Conservation (phyloP, 2,797 vertebrate genomes). For the Crocodylus rhombifer region DNA sequence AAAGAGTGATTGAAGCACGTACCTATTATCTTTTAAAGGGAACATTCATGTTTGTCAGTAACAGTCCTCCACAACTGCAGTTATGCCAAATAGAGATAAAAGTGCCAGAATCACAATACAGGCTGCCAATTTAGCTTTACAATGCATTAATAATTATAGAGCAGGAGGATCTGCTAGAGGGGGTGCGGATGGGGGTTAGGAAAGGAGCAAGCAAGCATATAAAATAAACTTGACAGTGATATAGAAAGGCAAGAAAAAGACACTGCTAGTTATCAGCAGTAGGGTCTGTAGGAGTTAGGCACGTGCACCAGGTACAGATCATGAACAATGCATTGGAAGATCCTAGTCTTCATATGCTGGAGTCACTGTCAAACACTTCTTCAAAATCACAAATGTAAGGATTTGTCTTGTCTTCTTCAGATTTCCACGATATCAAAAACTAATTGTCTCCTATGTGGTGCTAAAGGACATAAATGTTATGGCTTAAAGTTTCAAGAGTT, state of each 20-base stretch:
- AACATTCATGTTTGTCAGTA: slow-evolving; percentile 46
- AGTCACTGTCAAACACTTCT: neutral
- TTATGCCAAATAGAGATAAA: slow-evolving; percentile 64
- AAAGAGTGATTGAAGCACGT: slow-evolving; percentile 51
- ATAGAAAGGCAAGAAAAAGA: slow-evolving; percentile 66
- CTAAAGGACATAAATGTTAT: neutral
- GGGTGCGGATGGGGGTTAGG: slow-evolving; percentile 46
- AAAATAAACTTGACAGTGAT: slow-evolving; percentile 61
- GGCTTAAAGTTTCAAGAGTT: neutral
- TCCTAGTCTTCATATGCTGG: neutral
- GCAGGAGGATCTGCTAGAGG: slow-evolving; percentile 19
- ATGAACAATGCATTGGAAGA: slow-evolving; percentile 57
- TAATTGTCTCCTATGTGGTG: neutral
- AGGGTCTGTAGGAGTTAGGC: slow-evolving; percentile 49
- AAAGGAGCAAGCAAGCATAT: slow-evolving; percentile 8
- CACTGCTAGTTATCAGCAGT: slow-evolving; percentile 58
- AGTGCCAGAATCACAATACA: slow-evolving; percentile 56
- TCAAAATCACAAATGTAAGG: neutral
- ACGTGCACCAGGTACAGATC: slow-evolving; percentile 48
- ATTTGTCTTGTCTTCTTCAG: neutral
- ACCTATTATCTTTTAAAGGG: slow-evolving; percentile 52
- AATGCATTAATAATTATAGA: slow-evolving; percentile 72
- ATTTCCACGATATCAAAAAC: neutral
- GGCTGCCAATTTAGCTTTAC: slow-evolving; percentile 64
- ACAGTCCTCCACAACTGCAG: slow-evolving; percentile 35